Evolutionary conservation across 2,797 vertebrate genomes (phyloP).

Genomic region (Brotogeris chrysoptera): DNA sequence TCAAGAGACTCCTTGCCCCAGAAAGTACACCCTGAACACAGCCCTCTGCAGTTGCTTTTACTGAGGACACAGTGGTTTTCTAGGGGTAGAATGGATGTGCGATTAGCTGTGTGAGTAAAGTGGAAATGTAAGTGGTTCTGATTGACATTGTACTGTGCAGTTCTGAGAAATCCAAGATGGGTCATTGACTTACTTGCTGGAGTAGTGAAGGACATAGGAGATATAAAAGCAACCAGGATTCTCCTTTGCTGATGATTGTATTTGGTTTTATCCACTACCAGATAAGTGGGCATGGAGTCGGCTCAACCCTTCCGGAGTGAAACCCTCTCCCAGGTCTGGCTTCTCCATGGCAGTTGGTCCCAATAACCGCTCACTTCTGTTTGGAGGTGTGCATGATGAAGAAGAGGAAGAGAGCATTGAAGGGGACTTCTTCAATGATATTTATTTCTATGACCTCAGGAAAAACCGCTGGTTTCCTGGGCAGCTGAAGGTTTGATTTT

Average conservation of each 20-base stretch:
- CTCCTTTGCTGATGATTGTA: accelerated
- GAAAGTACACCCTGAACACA: not conserved
- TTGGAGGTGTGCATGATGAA: constrained; percentile 93
- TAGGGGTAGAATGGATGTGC: not conserved
- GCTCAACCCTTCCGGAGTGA: constrained; percentile 86
- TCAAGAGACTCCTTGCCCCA: not conserved
- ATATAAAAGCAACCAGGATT: accelerated
- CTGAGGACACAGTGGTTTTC: not conserved
- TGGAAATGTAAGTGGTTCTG: not conserved
- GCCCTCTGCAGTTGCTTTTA: not conserved
- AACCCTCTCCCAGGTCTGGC: constrained; percentile 87
- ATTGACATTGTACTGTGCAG: not conserved
- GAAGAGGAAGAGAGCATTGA: constrained; percentile 93
- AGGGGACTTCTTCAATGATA: constrained; percentile 91
- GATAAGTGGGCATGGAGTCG: constrained; percentile 90
- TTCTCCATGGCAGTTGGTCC: constrained; percentile 83
- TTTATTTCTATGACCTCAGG: constrained; percentile 84
- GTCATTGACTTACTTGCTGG: not conserved
- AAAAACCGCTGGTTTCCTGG: constrained; percentile 91
- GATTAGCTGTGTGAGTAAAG: not conserved
- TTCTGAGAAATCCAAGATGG: not conserved
- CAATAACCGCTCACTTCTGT: constrained; percentile 83
- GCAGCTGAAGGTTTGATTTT: constrained; percentile 84
- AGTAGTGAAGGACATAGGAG: not conserved
- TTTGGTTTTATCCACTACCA: constrained; percentile 31